Base-by-base conservation (phyloP, 2,888 invertebrate species). In the Seira sanloemensis region DNA sequence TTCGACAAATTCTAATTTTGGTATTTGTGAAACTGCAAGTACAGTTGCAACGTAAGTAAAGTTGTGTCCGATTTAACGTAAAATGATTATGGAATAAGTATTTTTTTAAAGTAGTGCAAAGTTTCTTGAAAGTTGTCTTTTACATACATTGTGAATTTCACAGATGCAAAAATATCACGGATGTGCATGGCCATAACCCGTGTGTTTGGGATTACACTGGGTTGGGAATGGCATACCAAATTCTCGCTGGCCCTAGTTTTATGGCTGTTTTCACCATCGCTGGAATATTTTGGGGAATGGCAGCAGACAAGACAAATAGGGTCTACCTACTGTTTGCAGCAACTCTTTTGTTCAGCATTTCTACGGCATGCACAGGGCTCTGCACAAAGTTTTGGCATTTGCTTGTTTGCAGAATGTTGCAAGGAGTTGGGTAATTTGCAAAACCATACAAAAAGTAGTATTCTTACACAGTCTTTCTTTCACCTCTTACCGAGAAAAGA, bases 181-280 rank as follows among this genome's bases (percentile, higher is more conserved):
- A 21, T 21, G 25, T 26, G 12, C 67, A 37, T 90, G 84, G 75
- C 0, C 23, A 94, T 0, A 90, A 92, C 4, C 96, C 95, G 91
- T 98, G 98, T 92, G 95, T n/a, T n/a, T 98, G 97, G 97, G 95
- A 95, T 90, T 97, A 97, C 93, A 97, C 96, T 90, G 98, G 98
- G 0, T 93, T 97, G 77, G 98, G 97, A 12, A 93, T 97, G 85
- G 96, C 97, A 91, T 98, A 98, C 92, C 97, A 98, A 92, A 94
- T 97, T 86, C 92, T 98, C 85, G 97, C 97, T 0, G 98, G 98
- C 0, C 97, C 98, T 0, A 96, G 96, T 88, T 98, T 97, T 92
- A 97, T 98, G 91, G 95, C 97, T 0, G 95, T 97, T 46, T 98
- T 96, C 92, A 97, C 97, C 0, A 93, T 98, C 69, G 95, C 95